Conservation (phyloP, 2,888 invertebrate genomes). For the Melieria omissa region DNA sequence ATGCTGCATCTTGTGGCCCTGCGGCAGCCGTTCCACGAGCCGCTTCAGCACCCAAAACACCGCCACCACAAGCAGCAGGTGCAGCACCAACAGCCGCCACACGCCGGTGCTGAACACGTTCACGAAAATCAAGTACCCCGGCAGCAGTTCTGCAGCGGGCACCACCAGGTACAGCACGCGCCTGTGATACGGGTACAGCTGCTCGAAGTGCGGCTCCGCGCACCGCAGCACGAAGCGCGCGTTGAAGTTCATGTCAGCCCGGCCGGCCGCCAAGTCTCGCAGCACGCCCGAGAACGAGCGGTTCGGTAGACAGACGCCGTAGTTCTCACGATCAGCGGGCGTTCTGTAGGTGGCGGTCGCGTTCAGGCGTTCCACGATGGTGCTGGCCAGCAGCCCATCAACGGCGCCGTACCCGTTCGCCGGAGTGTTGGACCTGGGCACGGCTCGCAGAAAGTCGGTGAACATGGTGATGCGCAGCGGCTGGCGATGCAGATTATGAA, state of each 20-base stretch:
- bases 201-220: slow-evolving; percentile 47
- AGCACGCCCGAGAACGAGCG: slow-evolving; percentile 55
- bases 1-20: slow-evolving; percentile 1
- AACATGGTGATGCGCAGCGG: slow-evolving; percentile 57
- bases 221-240: slow-evolving; percentile 53
- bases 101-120: slow-evolving; percentile 50
- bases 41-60: slow-evolving; percentile 41
- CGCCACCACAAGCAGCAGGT: slow-evolving; percentile 46
- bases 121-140: slow-evolving; percentile 57
- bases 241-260: slow-evolving; percentile 56
- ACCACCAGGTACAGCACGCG: slow-evolving; percentile 55
- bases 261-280: slow-evolving; percentile 48
- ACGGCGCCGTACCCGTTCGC: slow-evolving; percentile 47
- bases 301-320: slow-evolving; percentile 51
- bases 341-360: slow-evolving; percentile 53
- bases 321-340: slow-evolving; percentile 54
- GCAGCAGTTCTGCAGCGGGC: slow-evolving; percentile 54
- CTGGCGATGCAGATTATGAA: slow-evolving; percentile 51
- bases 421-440: slow-evolving; percentile 43
- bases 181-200: slow-evolving; percentile 54
- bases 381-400: slow-evolving; percentile 51
- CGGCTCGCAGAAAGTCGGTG: slow-evolving; percentile 51
- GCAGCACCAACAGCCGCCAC: slow-evolving; percentile 52
- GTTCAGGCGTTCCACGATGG: slow-evolving; percentile 52
- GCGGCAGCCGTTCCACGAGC: slow-evolving; percentile 33